These are phyloP conservation scores for Margarornis squamiger DNA, from an alignment of 2,797 vertebrate genomes.

Conservation along the genomic window DNA sequence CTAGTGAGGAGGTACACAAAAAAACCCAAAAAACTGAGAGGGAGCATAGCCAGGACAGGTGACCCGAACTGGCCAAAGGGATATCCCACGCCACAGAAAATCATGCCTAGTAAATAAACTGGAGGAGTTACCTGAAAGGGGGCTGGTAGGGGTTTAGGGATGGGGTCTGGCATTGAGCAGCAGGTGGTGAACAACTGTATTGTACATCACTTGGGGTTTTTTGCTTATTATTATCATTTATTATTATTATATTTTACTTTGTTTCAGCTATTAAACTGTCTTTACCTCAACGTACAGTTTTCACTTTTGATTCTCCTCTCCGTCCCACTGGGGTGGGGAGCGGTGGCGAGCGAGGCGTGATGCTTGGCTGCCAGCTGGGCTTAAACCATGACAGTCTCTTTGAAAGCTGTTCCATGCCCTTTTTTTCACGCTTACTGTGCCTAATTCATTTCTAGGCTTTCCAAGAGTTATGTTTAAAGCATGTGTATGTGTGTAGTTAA, in stretches of 20 bases:
- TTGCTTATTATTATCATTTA: neutral
- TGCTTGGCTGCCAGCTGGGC: neutral
- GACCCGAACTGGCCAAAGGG: neutral
- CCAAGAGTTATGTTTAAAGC: neutral
- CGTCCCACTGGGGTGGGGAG: no score
- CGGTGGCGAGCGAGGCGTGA: neutral
- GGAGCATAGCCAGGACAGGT: neutral
- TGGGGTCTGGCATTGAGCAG: neutral
- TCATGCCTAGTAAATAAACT: neutral
- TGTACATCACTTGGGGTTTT: neutral
- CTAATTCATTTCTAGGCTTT: neutral
- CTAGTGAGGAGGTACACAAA: neutral
- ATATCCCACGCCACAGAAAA: neutral
- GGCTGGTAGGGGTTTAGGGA: neutral
- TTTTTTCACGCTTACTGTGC: neutral
- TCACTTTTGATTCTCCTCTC: neutral
- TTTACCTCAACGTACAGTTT: neutral
- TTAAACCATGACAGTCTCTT: neutral
- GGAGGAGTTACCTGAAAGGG: neutral
- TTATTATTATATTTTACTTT: neutral
- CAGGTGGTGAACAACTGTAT: neutral
- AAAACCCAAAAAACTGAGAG: neutral
- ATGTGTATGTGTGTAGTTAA: neutral
- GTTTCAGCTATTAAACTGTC: neutral
- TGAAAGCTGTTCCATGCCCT: neutral